Percentiles rank a stretch among this genome's conserved stretches.
Conservation (phyloP, 2,888 invertebrate species). For the Entomobrya multifasciata region DNA sequence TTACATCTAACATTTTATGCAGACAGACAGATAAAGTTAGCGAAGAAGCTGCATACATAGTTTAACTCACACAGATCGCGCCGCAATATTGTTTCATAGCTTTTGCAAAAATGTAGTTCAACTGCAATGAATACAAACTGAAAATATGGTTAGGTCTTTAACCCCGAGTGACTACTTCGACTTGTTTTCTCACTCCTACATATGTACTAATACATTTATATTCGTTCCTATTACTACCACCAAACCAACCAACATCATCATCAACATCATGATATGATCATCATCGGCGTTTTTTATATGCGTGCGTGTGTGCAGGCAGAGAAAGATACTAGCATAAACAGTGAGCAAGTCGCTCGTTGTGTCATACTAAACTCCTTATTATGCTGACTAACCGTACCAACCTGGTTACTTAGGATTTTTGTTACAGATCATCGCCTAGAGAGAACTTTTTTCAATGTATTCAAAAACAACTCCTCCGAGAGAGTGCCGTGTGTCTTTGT, state of each 20-base stretch:
- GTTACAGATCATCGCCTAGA: slow-evolving; percentile 57
- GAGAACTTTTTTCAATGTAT: background rate
- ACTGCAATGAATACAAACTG: slow-evolving; percentile 69
- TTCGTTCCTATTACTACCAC: background rate
- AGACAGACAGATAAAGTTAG: background rate
- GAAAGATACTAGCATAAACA: slow-evolving; percentile 20
- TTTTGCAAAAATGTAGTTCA: slow-evolving; percentile 69
- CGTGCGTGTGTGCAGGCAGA: background rate
- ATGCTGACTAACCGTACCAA: slow-evolving; percentile 50
- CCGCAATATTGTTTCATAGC: slow-evolving; percentile 52
- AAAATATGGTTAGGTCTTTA: slow-evolving; percentile 74
- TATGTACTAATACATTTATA: slow-evolving; percentile 6
- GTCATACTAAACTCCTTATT: slow-evolving; percentile 67
- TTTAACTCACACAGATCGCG: background rate
- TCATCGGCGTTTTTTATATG: background rate
- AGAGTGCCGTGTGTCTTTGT: background rate
- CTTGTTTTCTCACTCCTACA: slow-evolving; percentile 74
- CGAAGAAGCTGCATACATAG: background rate
- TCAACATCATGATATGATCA: background rate
- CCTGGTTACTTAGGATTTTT: slow-evolving; percentile 55
- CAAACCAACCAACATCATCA: background rate
- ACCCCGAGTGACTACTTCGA: slow-evolving; percentile 70
- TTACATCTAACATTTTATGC: background rate
- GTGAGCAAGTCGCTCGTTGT: slow-evolving; percentile 45
- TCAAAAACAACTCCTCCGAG: too few relatives aligned